Base-by-base conservation (phyloP, 2,797 vertebrate species). In the Dromococcyx pavoninus region DNA sequence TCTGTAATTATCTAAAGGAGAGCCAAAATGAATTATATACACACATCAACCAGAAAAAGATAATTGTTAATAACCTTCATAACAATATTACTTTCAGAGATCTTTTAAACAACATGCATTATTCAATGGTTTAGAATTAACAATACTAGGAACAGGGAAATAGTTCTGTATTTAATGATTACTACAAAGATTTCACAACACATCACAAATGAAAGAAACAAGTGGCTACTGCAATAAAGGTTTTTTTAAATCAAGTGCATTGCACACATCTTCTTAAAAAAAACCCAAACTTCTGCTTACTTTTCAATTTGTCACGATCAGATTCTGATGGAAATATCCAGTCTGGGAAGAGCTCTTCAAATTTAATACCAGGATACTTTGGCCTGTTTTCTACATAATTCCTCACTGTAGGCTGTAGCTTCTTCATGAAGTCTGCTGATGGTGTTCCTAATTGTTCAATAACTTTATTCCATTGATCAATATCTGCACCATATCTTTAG, bases 401-500 rank as follows among this genome's bases (percentile, higher is more conserved):
- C 96, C 99, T 98, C 93, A 99, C 99, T 2, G 99, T 99, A 95
- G 99, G 99, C 97, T 99, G 99, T 89, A 99, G 98, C 93, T 99
- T 99, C 98, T 99, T 99, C 99, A 99, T 99, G 90, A 99, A 99
- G 91, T 99, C 99, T 95, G 98, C 95, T 72, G 98, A 99, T 11
- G 99, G 99, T 12, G 99, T 99, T 97, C 99, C 99, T 95, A 99
- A 98, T 81, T 99, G 98, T 97, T 99, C 99, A 94, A 99, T 99
- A 94, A 99, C 99, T 97, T 99, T 99, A 98, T 99, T 99, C 99
- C 99, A 99, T 73, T 99, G 99, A 98, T 99, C 99, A 97, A 99
- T 99, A 98, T 99, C 99, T 99, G 98, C 89, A 94, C 44, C 72
- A 9, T 92, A 94, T 95, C 95, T 97, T 98, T 97, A 98, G 97